Evolutionary conservation across 2,888 invertebrate species (phyloP).

Genomic region (Hirtodrosophila duncani): DNA sequence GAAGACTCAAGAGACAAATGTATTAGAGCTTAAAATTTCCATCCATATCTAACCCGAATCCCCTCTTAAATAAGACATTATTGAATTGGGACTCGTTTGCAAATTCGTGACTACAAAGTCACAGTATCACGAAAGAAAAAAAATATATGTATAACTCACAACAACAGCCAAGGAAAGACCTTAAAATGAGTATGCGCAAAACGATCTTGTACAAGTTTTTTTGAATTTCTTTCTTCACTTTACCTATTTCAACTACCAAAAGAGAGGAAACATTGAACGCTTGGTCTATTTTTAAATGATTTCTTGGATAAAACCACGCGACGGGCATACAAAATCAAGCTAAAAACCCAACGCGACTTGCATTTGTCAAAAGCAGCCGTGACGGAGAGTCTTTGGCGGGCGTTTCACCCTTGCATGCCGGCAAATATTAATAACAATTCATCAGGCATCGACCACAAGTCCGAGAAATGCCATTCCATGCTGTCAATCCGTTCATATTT

Average conservation of each 20-base stretch:
- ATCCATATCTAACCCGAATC: too few relatives aligned
- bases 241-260: constrained; percentile 2
- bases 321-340: too few relatives aligned
- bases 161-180: neutral
- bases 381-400: constrained; percentile 15
- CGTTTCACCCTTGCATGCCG: constrained; percentile 19
- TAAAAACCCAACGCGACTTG: constrained; percentile 26
- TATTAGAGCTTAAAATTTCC: too few relatives aligned
- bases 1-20: too few relatives aligned
- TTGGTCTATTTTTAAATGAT: constrained; percentile 36
- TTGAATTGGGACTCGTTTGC: too few relatives aligned
- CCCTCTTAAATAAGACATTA: too few relatives aligned
- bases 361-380: constrained; percentile 15
- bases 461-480: constrained; percentile 1
- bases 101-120: too few relatives aligned
- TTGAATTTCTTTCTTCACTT: constrained; percentile 1
- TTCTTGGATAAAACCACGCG: constrained; percentile 22
- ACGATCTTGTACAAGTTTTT: constrained; percentile 30
- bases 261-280: constrained; percentile 21
- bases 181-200: neutral
- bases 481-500: constrained; percentile 5
- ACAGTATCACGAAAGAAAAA: too few relatives aligned
- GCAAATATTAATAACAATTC: constrained; percentile 21
- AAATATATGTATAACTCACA: too few relatives aligned
- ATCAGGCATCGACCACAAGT: constrained; percentile 2